Conservation (phyloP, 2,888 invertebrate genomes). For the Nemotelus nigrinus region DNA sequence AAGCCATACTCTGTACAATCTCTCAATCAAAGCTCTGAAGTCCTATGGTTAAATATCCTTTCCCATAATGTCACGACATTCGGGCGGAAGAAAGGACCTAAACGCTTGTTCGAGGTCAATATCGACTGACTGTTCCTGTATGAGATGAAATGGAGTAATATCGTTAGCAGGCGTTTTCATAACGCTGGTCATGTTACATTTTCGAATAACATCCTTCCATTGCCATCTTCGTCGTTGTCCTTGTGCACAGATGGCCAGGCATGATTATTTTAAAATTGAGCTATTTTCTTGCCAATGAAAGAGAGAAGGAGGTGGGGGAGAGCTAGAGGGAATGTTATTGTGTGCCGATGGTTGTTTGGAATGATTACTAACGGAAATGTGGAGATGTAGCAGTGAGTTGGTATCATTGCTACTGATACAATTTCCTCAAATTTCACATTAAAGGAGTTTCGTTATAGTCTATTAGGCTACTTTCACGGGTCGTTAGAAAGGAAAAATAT, state of each 20-base stretch:
- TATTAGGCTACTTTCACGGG: too few species aligned
- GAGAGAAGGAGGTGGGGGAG: background rate
- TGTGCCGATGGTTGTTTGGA: too few species aligned
- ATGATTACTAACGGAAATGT: too few species aligned
- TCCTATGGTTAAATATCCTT: background rate
- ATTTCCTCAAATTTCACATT: too few species aligned
- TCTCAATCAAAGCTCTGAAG: conserved; percentile 1
- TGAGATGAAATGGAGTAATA: background rate
- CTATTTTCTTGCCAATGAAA: background rate
- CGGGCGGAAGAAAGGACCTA: background rate
- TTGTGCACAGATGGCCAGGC: conserved; percentile 9
- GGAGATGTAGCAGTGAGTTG: too few species aligned
- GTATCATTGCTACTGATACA: too few species aligned
- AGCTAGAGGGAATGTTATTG: too few species aligned
- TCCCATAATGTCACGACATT: background rate
- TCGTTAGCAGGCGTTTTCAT: background rate
- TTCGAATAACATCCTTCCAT: background rate
- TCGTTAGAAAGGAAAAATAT: too few species aligned
- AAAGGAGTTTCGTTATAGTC: too few species aligned
- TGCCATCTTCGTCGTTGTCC: background rate
- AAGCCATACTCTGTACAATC: conserved; percentile 5
- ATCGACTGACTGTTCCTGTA: background rate
- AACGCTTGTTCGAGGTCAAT: background rate
- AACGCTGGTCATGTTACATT: background rate
- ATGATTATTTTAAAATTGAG: conserved; percentile 19